Evolutionary conservation across 2,888 invertebrate genomes (phyloP), one percentile per base, ranked within the genome.

Genomic region (Phengaris alcon): DNA sequence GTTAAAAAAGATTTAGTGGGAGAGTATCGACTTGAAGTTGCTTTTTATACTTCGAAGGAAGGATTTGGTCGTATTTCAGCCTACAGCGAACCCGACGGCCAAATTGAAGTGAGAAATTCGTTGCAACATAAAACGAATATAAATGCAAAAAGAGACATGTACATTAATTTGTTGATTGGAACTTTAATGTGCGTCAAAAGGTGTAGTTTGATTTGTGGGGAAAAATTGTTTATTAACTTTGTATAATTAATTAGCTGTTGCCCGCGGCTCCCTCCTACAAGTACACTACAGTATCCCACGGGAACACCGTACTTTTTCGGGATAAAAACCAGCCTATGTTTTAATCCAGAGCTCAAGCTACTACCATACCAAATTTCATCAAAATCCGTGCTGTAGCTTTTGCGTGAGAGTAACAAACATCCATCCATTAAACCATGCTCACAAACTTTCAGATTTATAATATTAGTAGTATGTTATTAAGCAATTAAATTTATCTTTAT

Each of bases 1-100:
- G 54, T 72, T 72, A 72, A 72, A 72, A 72, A 54, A 72, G 72
- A 72, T 72, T 72, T 69, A 69, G 15, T 69, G 48, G 69, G 48
- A 69, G 69, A 51, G 48, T 70, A 70, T 51, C 70, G 46, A 64
- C 64, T 64, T 59, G 3, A 59, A 22, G 22, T 59, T 64, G 52
- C 52, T 52, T 52, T 52, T 52, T 52, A 52, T 52, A 12, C 35
- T 64, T 64, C 64, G 64, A 44, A 12, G 64, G 35, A 64, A 13
- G 44, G 64, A 7, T 64, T 64, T 64, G 64, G 64, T 64, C 64
- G 64, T 64, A 64, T 64, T 64, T 64, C 64, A 64, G 64, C 64
- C 64, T 10, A 64, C 35, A 44, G 44, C 64, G 59, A 15, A 59
- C 10, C 59, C 22, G 12, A 13, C 35, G 64, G 64, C 64, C 44